A percentile compares a stretch with the other conserved stretches of the same genome.
Conservation (phyloP, 2,888 invertebrate species). For the Chorisops tibialis region DNA sequence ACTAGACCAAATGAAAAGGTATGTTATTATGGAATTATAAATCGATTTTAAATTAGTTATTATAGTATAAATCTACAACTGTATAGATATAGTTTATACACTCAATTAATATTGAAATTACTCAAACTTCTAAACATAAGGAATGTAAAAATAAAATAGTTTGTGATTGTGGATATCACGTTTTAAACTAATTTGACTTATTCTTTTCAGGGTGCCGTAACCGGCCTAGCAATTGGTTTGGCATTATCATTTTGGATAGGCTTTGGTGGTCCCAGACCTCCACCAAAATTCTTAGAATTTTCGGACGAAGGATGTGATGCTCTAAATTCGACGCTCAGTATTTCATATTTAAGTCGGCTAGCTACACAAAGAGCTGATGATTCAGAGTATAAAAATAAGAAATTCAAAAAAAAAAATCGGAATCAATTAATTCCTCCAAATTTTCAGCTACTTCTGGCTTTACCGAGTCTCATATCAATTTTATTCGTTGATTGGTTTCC, state of each 20-base stretch:
- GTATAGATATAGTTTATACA: too few species aligned
- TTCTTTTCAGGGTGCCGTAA: constrained; percentile 61
- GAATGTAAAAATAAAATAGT: too few species aligned
- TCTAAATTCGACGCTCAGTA: constrained; percentile 33
- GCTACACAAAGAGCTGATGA: background rate
- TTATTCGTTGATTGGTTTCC: constrained; percentile 60
- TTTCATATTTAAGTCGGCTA: background rate
- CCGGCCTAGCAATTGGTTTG: constrained; percentile 64
- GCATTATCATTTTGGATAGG: constrained; percentile 76
- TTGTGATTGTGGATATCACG: too few species aligned
- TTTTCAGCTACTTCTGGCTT: constrained; percentile 58
- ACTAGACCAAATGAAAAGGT: constrained; percentile 69
- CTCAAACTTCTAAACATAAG: too few species aligned
- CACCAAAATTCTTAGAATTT: constrained; percentile 57
- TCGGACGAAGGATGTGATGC: constrained; percentile 58
- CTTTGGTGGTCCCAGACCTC: constrained; percentile 74
- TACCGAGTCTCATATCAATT: constrained; percentile 72
- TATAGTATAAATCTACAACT: too few species aligned
- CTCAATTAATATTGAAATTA: too few species aligned
- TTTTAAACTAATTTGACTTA: too few species aligned
- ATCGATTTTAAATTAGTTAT: too few species aligned
- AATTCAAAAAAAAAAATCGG: constrained; percentile 29
- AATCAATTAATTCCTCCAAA: background rate
- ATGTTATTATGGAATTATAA: constrained; percentile 31
- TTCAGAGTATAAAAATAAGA: too few species aligned